Evolutionary conservation across 2,888 invertebrate genomes (phyloP), one percentile per base, ranked within the genome.

Genomic region (Hetaerina titia): DNA sequence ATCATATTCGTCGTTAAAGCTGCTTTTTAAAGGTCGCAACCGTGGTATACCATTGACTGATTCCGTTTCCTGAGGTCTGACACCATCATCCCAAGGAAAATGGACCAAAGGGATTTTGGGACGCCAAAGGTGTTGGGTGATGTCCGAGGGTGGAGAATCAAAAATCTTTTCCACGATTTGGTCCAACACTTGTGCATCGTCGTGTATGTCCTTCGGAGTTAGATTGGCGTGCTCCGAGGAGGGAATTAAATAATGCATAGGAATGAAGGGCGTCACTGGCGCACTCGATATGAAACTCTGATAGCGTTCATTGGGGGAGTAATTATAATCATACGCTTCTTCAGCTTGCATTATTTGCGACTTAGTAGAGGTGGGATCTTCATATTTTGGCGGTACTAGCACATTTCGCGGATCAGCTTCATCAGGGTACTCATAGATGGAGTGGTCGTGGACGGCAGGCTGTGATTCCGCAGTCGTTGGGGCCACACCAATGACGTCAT

Each of bases 401-500:
- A 31, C 45, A 15, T 11, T 15, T 64, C 45, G 64, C 63, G 90
- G 25, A n/a, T 13, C 56, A 92, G 74, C 45, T 92, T 92, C 92
- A 13, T 56, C 45, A 9, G 64, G 45, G n/a, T 17, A 31, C 17
- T 6, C 69, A 74, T 45, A 92, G 92, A 92, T 92, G 92, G 92
- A 56, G 74, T 57, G 69, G 74, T n/a, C 69, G 57, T 92, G 19
- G n/a, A 56, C 74, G 69, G 92, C 45, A 17, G 56, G 69, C n/a
- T 60, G 45, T n/a, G 56, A 31, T 19, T 74, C 56, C 69, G 56
- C 31, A 22, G 69, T 56, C 64, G 69, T 56, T 74, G 56, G 69
- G 56, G 25, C 92, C 69, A 69, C 74, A 22, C 8, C 56, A 13
- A 31, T 92, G 92, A 92, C 92, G 92, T 92, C 92, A 81, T 22